Evolutionary conservation across 2,888 invertebrate species (phyloP).

Genomic region (Drosophila quinaria): DNA sequence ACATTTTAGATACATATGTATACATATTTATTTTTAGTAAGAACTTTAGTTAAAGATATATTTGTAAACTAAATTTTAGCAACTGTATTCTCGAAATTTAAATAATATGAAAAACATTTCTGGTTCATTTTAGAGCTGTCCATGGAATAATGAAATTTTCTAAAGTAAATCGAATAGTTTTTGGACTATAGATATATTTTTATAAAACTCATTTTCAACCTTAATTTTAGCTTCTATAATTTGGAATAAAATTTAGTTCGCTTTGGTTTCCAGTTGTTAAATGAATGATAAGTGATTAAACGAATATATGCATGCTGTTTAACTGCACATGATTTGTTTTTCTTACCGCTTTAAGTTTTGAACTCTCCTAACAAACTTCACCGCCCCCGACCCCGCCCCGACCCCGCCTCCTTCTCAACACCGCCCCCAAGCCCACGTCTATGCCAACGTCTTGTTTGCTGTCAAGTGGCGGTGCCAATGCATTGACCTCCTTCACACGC

Average conservation of each 20-base stretch:
- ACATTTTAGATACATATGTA: not conserved
- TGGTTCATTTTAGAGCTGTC: too few relatives aligned
- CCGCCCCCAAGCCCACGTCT: not conserved
- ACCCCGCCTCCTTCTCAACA: not conserved
- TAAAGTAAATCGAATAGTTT: too few relatives aligned
- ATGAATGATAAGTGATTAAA: not conserved
- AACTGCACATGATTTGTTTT: not conserved
- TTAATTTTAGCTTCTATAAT: too few relatives aligned
- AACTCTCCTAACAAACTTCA: not conserved
- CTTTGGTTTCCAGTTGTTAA: not conserved
- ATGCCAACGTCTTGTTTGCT: slow-evolving; percentile 36
- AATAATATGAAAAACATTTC: too few relatives aligned
- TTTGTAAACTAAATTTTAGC: not conserved
- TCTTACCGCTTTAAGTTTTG: slow-evolving; percentile 1
- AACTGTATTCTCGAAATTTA: not conserved
- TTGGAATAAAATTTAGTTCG: not conserved
- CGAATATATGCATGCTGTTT: slow-evolving; percentile 4
- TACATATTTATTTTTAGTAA: too few relatives aligned
- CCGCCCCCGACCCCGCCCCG: not conserved
- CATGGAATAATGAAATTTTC: too few relatives aligned
- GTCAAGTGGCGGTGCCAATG: slow-evolving; percentile 67
- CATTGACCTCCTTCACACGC: slow-evolving; percentile 73
- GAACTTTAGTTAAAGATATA: not conserved
- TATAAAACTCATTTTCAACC: too few relatives aligned
- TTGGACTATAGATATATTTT: too few relatives aligned